phyloP scores from a whole-genome alignment of 2,797 vertebrate genomes.

The Brachymystax lenok region DNA sequence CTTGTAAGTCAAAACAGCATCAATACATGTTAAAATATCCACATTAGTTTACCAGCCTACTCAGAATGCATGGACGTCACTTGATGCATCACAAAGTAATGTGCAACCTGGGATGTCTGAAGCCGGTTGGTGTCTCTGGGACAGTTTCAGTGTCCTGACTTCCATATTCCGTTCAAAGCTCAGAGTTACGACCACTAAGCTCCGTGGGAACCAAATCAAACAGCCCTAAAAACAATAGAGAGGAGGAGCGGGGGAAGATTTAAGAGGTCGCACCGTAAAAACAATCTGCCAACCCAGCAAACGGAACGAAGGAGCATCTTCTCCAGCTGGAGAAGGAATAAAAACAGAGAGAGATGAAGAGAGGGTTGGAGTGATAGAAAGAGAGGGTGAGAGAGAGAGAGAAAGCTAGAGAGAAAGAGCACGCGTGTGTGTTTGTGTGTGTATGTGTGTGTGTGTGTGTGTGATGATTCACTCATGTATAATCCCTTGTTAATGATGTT shows the following conservation, averaged over 20 bases:
- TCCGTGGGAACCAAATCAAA: slow-evolving; percentile 16
- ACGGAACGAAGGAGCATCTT: too few species aligned
- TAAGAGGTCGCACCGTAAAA: too few species aligned
- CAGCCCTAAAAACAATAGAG: slow-evolving; percentile 8
- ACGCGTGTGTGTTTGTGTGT: too few species aligned
- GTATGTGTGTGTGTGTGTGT: not conserved
- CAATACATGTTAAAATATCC: too few species aligned
- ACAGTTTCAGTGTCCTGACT: slow-evolving; percentile 10
- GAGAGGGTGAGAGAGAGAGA: slow-evolving; percentile 9
- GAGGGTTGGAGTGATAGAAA: slow-evolving; percentile 1
- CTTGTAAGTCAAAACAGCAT: too few species aligned
- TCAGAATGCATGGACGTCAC: too few species aligned
- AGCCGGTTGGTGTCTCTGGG: slow-evolving; percentile 8
- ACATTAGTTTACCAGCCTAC: too few species aligned
- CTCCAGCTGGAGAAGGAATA: not conserved
- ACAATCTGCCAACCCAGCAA: too few species aligned
- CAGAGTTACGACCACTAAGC: slow-evolving; percentile 17
- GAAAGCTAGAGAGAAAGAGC: too few species aligned
- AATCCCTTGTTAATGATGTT: not conserved
- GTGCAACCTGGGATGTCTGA: slow-evolving; percentile 27
- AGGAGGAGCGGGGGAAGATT: slow-evolving; percentile 1
- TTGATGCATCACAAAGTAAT: not conserved
- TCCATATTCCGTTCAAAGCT: not conserved
- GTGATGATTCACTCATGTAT: not conserved
- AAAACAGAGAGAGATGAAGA: too few species aligned